Percentiles rank a stretch among this genome's conserved stretches.
Conservation (phyloP, 2,888 invertebrate genomes). For the Oscheius sp. region DNA sequence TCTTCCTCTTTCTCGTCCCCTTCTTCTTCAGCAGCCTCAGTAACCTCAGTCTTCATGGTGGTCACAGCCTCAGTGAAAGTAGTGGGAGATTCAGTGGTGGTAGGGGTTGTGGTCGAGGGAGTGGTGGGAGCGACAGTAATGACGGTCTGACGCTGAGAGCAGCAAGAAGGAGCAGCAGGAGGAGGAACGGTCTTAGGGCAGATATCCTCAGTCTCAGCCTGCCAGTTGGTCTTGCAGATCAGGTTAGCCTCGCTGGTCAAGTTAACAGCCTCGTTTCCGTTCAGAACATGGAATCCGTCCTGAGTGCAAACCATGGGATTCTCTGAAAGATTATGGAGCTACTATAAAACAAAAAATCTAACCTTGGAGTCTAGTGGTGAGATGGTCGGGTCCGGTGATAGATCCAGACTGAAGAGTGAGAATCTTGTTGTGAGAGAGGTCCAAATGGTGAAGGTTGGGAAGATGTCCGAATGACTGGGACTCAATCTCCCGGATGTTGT, state of each 20-base stretch:
- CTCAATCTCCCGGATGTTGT: slow-evolving; percentile 71
- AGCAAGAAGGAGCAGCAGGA: slow-evolving; percentile 61
- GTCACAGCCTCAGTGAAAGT: slow-evolving; percentile 40
- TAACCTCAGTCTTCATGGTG: slow-evolving; percentile 19
- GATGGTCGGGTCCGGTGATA: slow-evolving; percentile 67
- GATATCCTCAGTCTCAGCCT: slow-evolving; percentile 52
- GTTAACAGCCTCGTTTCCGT: slow-evolving; percentile 71
- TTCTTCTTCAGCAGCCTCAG: slow-evolving; percentile 33
- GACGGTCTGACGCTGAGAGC: slow-evolving; percentile 38
- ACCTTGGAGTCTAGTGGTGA: slow-evolving; percentile 71
- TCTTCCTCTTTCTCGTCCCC: slow-evolving; percentile 17
- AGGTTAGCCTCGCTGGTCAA: slow-evolving; percentile 70
- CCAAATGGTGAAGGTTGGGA: slow-evolving; percentile 88
- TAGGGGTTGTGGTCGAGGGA: slow-evolving; percentile 41
- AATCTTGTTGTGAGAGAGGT: slow-evolving; percentile 84
- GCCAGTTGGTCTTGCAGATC: slow-evolving; percentile 67
- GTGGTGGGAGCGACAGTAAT: slow-evolving; percentile 30
- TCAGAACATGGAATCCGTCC: slow-evolving; percentile 73
- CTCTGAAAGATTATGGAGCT: slow-evolving; percentile 54
- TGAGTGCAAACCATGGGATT: slow-evolving; percentile 73
- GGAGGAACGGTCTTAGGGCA: slow-evolving; percentile 65
- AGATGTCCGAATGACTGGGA: slow-evolving; percentile 80
- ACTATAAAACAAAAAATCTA: neutral
- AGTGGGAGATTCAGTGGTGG: slow-evolving; percentile 40
- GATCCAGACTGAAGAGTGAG: slow-evolving; percentile 63